These are phyloP conservation scores for Cephalotes varians DNA, from an alignment of 2,888 invertebrate genomes.

Conservation along the genomic window DNA sequence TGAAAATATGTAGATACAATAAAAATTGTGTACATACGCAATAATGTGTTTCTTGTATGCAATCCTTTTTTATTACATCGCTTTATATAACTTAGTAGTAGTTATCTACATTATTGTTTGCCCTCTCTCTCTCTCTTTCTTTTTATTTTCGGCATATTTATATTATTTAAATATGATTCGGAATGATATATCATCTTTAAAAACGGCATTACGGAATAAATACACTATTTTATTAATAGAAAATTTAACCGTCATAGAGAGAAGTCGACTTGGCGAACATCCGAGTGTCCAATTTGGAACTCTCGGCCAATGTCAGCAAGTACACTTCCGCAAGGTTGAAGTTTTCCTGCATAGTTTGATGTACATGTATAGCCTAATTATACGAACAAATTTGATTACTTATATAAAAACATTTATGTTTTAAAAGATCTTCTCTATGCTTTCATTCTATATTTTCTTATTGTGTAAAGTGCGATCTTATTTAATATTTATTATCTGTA, in stretches of 20 bases:
- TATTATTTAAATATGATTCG: conserved; percentile 2
- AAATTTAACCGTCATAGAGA: conserved; percentile 41
- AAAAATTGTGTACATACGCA: conserved; percentile 65
- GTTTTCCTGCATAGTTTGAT: neutral
- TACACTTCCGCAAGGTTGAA: conserved; percentile 60
- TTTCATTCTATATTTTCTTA: neutral
- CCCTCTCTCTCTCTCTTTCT: too few species aligned
- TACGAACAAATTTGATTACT: neutral
- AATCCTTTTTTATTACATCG: neutral
- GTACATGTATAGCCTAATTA: neutral
- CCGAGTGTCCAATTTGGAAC: conserved; percentile 73
- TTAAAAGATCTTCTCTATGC: neutral
- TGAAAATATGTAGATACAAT: conserved; percentile 55
- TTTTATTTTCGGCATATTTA: neutral
- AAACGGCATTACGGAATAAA: neutral
- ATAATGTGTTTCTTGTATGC: neutral
- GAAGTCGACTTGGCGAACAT: conserved; percentile 74
- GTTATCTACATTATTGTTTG: conserved; percentile 4
- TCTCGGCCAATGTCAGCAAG: conserved; percentile 76
- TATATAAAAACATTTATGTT: neutral
- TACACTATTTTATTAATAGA: conserved; percentile 65
- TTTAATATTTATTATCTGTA: neutral
- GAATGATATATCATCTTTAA: neutral
- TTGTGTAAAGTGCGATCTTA: neutral
- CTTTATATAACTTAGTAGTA: neutral